Evolutionary conservation across 1,140 invertebrate genomes (phyloP), one percentile per base, ranked within the genome.

Genomic region (Atopsyche davidsoni): DNA sequence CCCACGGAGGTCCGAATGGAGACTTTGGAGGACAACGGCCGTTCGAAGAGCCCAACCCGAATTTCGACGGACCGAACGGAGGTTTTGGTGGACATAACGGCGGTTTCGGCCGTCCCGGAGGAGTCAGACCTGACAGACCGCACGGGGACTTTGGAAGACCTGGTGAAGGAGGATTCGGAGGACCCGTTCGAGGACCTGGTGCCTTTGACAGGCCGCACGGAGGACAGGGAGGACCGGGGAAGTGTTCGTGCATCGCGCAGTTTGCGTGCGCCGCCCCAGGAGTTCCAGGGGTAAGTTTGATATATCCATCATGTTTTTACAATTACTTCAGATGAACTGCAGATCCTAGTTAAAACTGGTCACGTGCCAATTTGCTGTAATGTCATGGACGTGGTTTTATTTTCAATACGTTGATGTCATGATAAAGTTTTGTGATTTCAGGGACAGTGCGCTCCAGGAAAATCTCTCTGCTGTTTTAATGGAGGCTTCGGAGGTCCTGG

Each of bases 381-480:
- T n/a, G n/a, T n/a, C n/a, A n/a, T n/a, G n/a, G n/a, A n/a, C n/a
- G n/a, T n/a, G n/a, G n/a, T n/a, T n/a, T n/a, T n/a, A n/a, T n/a
- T n/a, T n/a, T n/a, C n/a, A n/a, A n/a, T n/a, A n/a, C n/a, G n/a
- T n/a, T n/a, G n/a, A n/a, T n/a, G n/a, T n/a, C n/a, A n/a, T n/a
- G n/a, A n/a, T n/a, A n/a, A n/a, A 11, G 16, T 11, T 35, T 40
- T 43, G 22, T 40, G 25, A 16, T 62, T 63, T 6, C 63, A 69
- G 68, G 59, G 52, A 14, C 62, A 65, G 1, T 72, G 69, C 41
- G 64, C 65, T 2, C 25, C 55, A 0, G 62, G 64, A 6, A 64
- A 66, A 47, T 63, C 59, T 31, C 46, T 69, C 3, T 71, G 69
- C 45, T 71, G 69, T 47, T 69, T 32, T n/a, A 43, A 34, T 17